Evolutionary conservation across 2,113 vertebrate species (phyloP).

Genomic region (Suricata suricatta): DNA sequence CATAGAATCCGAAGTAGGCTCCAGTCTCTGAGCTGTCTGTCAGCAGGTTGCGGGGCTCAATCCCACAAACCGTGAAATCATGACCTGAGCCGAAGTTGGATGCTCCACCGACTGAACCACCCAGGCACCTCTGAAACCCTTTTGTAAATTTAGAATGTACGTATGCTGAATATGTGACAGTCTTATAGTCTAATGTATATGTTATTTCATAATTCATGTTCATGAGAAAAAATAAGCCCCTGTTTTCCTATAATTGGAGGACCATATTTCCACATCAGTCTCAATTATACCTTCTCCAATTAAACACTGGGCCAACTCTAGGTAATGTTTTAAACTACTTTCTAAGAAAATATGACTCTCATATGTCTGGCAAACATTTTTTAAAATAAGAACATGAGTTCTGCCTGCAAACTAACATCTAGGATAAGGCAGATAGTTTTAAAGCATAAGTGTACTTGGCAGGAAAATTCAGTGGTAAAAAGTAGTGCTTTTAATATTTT

Average conservation of each 20-base stretch:
- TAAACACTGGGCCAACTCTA: background rate
- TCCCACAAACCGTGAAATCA: too few relatives aligned
- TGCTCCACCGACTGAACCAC: too few relatives aligned
- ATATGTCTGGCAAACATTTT: background rate
- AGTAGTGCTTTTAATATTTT: slow-evolving; percentile 21
- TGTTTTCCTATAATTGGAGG: slow-evolving; percentile 5
- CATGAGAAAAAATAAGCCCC: background rate
- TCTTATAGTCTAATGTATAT: background rate
- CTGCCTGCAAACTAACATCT: background rate
- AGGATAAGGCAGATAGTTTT: background rate
- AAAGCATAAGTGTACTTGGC: background rate
- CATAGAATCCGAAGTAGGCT: too few relatives aligned
- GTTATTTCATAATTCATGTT: background rate
- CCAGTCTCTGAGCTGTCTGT: too few relatives aligned
- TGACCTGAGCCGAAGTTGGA: too few relatives aligned
- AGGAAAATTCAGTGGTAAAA: slow-evolving; percentile 49
- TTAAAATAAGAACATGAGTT: slow-evolving; percentile 4
- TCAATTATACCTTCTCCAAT: background rate
- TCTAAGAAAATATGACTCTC: slow-evolving; percentile 13
- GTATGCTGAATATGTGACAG: background rate
- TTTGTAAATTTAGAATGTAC: background rate
- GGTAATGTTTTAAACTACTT: slow-evolving; percentile 30
- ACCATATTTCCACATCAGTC: background rate
- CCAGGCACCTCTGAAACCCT: background rate
- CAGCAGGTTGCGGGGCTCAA: too few relatives aligned